Conservation (phyloP, 2,113 vertebrate genomes). For the Hippocampus barbouri region DNA sequence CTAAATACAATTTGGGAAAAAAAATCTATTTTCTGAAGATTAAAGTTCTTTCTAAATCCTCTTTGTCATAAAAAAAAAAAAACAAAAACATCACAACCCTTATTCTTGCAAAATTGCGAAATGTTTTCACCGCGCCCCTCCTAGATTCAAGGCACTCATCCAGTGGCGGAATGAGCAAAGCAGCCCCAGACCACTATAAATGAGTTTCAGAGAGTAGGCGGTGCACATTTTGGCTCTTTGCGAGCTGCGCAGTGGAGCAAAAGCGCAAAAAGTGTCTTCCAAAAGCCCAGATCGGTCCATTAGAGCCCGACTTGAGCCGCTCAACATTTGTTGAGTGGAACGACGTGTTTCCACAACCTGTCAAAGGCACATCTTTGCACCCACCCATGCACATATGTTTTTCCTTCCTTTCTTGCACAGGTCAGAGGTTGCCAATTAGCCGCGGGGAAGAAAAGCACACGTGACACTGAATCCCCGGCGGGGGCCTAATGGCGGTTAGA, state of each 20-base stretch:
- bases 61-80: too few species aligned
- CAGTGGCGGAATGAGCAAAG: too few species aligned
- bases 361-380: slow-evolving; percentile 44
- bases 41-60: too few species aligned
- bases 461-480: slow-evolving; percentile 58
- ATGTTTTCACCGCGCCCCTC: too few species aligned
- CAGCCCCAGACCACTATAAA: not conserved
- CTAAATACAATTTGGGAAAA: too few species aligned
- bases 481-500: slow-evolving; percentile 52
- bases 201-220: not conserved
- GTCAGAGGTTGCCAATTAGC: slow-evolving; percentile 64
- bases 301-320: slow-evolving; percentile 34
- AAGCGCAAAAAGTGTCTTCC: slow-evolving; percentile 43
- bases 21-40: too few species aligned
- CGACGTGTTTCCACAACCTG: slow-evolving; percentile 68
- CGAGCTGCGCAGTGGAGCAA: slow-evolving; percentile 38
- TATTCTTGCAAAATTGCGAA: too few species aligned
- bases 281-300: slow-evolving; percentile 51
- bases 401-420: slow-evolving; percentile 48
- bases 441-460: slow-evolving; percentile 43
- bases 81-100: too few species aligned
- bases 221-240: slow-evolving; percentile 29
- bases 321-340: slow-evolving; percentile 60
- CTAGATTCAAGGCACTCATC: too few species aligned
- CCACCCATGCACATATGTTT: slow-evolving; percentile 45